phyloP scores from a whole-genome alignment of 2,113 vertebrate genomes.

The Alethe diademata region DNA sequence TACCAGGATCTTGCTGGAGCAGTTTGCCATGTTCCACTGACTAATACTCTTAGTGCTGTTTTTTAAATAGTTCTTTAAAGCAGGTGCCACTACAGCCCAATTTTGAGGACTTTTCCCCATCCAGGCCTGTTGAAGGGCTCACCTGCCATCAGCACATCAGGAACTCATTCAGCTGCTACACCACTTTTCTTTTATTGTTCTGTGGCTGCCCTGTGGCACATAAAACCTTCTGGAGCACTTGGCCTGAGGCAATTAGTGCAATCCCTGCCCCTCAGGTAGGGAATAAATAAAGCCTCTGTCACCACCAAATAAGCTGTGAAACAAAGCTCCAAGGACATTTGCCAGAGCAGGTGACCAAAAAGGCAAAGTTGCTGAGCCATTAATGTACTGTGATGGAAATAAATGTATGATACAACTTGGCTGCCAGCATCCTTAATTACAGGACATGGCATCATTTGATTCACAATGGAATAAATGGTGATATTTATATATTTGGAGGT shows the following conservation, averaged over 20 bases:
- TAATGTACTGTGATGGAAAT: conserved; percentile 46
- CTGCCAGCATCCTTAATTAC: conserved; percentile 72
- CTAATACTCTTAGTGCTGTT: conserved; percentile 20
- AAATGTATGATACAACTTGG: conserved; percentile 51
- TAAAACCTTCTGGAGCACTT: background rate
- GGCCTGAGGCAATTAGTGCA: conserved; percentile 26
- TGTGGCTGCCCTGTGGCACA: background rate
- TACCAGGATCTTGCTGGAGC: background rate
- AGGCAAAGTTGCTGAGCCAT: conserved; percentile 52
- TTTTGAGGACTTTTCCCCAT: background rate
- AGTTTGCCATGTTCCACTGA: background rate
- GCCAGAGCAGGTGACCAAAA: conserved; percentile 59
- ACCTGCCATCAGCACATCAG: conserved; percentile 27
- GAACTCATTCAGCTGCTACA: conserved; percentile 6
- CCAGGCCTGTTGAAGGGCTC: background rate
- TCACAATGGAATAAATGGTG: conserved; percentile 75
- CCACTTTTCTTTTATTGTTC: conserved; percentile 10
- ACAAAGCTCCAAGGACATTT: conserved; percentile 34
- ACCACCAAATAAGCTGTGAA: conserved; percentile 52
- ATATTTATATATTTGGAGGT: conserved; percentile 77
- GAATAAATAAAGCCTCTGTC: conserved; percentile 52
- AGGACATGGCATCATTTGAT: conserved; percentile 77
- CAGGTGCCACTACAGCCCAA: background rate
- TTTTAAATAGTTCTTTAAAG: background rate
- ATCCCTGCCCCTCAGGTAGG: conserved; percentile 41